Conservation (phyloP, 2,113 vertebrate genomes). For the Hydrolagus affinis region DNA sequence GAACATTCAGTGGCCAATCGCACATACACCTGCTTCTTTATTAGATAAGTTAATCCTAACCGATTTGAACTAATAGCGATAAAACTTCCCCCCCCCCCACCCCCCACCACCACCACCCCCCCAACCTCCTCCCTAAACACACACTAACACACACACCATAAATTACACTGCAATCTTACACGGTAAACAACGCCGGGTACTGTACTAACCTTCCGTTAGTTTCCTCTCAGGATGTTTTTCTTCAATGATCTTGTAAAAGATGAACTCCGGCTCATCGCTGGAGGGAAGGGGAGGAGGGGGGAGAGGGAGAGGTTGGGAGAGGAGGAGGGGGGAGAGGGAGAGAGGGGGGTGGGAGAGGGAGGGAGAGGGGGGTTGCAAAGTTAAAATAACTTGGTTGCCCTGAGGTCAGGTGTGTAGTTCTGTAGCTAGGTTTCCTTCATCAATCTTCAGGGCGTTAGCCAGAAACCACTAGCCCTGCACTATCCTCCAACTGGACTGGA, state of each 20-base stretch:
- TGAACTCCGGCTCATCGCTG: background rate
- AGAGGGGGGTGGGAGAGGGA: too few relatives aligned
- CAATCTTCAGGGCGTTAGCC: background rate
- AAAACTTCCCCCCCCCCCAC: too few relatives aligned
- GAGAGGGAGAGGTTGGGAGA: too few relatives aligned
- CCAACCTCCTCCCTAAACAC: too few relatives aligned
- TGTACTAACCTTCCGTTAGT: background rate
- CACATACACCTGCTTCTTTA: too few relatives aligned
- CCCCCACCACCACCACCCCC: too few relatives aligned
- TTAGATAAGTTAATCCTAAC: too few relatives aligned
- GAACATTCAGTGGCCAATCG: too few relatives aligned
- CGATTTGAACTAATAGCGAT: too few relatives aligned
- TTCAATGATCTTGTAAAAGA: background rate
- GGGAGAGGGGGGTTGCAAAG: background rate
- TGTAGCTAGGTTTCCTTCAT: background rate
- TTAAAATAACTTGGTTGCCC: constrained; percentile 13
- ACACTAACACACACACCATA: too few relatives aligned
- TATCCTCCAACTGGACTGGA: background rate
- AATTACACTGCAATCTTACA: background rate
- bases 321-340: too few relatives aligned
- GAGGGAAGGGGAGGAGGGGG: background rate
- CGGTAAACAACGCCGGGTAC: too few relatives aligned
- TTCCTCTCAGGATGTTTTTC: background rate
- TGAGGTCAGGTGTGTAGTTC: constrained; percentile 13
- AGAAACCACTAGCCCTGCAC: background rate